Conservation (phyloP, 30 jellyfish, hydroid and myxozoan genomes). For the Hydra vulgaris region DNA sequence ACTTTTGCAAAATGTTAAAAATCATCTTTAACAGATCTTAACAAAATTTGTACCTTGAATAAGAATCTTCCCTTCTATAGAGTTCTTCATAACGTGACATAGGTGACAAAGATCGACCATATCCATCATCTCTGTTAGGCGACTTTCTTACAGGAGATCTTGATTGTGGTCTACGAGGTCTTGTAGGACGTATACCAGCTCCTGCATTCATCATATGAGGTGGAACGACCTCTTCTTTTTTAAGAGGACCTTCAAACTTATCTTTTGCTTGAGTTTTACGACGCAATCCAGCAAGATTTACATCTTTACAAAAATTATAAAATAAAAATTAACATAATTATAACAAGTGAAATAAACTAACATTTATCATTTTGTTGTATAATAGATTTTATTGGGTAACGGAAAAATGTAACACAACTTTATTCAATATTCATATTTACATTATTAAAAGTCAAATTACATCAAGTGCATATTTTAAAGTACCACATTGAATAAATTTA, state of each 20-base stretch:
- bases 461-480: no score
- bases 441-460: no score
- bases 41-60: slow-evolving; percentile 19
- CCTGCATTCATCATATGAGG: slow-evolving; percentile 20
- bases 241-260: slow-evolving; percentile 25
- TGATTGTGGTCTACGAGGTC: slow-evolving; percentile 4
- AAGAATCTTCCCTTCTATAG: slow-evolving; percentile 36
- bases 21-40: neutral
- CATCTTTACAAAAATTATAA: slow-evolving; percentile 33
- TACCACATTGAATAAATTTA: no score
- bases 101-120: slow-evolving; percentile 60
- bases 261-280: slow-evolving; percentile 55
- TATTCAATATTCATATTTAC: no score
- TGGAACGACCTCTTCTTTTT: slow-evolving; percentile 30
- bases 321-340: neutral
- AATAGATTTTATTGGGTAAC: no score
- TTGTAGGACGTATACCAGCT: slow-evolving; percentile 5
- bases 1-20: no score
- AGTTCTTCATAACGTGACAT: slow-evolving; percentile 79
- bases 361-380: no score
- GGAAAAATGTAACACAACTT: no score
- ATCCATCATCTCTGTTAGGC: slow-evolving; percentile 6
- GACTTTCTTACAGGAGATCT: slow-evolving; percentile 18
- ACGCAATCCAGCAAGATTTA: slow-evolving; percentile 76
- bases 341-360: neutral